Evolutionary conservation across 2,888 invertebrate genomes (phyloP).

Genomic region (Bruchidius siliquastri): DNA sequence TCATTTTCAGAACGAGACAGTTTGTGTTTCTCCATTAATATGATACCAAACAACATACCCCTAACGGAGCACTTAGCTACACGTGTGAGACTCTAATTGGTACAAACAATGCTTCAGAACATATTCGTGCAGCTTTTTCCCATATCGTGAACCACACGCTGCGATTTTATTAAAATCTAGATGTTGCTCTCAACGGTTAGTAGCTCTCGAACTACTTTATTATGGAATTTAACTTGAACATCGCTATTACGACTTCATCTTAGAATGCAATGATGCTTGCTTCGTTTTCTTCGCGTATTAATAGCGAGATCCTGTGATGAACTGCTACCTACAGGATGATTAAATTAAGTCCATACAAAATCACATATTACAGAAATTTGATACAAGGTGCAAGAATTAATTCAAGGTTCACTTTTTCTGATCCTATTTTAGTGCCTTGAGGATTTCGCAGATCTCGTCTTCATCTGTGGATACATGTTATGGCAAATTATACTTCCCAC

Average conservation of each 20-base stretch:
- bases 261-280: neutral
- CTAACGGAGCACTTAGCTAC: neutral
- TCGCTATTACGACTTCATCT: neutral
- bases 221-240: neutral
- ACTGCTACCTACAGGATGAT: neutral
- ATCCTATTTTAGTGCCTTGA: too few species aligned
- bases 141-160: neutral
- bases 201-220: neutral
- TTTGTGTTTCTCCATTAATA: neutral
- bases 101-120: neutral
- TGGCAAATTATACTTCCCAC: too few species aligned
- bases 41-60: neutral
- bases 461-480: too few species aligned
- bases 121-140: neutral
- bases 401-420: too few species aligned
- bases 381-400: too few species aligned
- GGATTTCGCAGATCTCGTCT: too few species aligned
- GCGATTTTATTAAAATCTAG: neutral
- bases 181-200: neutral
- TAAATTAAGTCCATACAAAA: too few species aligned
- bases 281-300: neutral
- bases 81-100: neutral
- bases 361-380: too few species aligned
- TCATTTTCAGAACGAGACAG: neutral
- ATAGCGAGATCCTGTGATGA: neutral